These are phyloP conservation scores for Typhlomys cinereus DNA, from an alignment of 2,113 vertebrate species.

Conservation along the genomic window DNA sequence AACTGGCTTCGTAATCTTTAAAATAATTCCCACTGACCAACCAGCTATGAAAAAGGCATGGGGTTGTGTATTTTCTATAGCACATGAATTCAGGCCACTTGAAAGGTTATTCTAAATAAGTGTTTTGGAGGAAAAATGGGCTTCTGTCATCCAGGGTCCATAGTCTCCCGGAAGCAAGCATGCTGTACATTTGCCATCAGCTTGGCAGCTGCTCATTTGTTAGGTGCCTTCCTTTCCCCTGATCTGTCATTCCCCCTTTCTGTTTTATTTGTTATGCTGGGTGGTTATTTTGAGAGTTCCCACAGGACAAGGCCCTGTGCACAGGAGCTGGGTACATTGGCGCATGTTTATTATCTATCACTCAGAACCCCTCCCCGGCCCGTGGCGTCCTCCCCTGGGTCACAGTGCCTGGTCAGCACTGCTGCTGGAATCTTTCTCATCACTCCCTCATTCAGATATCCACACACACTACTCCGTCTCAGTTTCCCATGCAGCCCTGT, in stretches of 20 bases:
- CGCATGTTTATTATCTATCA: background rate
- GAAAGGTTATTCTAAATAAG: conserved; percentile 5
- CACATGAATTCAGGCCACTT: background rate
- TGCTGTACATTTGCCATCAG: background rate
- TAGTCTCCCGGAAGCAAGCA: background rate
- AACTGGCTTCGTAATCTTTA: background rate
- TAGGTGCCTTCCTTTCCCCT: background rate
- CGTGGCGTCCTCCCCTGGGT: background rate
- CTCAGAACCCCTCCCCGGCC: background rate
- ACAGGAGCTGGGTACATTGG: background rate
- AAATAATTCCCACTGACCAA: background rate
- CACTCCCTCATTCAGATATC: background rate
- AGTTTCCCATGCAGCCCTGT: background rate
- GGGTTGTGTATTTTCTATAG: background rate
- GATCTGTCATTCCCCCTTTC: background rate
- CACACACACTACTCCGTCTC: background rate
- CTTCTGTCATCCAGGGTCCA: conserved; percentile 20
- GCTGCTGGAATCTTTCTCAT: background rate
- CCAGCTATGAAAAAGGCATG: background rate
- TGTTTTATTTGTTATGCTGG: background rate
- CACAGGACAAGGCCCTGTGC: background rate
- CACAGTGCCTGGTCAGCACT: background rate
- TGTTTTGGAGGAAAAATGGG: conserved; percentile 25
- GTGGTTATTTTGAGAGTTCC: background rate
- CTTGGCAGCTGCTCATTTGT: background rate